Evolutionary conservation across 2,113 vertebrate species (phyloP).

Genomic region (Clarias macrocephalus): DNA sequence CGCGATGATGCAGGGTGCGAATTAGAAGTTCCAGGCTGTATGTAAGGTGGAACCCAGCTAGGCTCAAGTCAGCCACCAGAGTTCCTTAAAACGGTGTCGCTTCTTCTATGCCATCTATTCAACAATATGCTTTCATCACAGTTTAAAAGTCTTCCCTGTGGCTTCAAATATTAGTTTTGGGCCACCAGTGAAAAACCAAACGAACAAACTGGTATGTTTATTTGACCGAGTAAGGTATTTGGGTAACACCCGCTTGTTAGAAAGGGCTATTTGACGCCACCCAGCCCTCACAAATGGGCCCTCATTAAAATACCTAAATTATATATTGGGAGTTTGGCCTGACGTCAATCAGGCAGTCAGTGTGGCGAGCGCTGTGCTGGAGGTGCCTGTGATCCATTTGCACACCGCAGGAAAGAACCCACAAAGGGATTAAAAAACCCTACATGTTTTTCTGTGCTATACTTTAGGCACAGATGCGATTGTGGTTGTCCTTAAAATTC

Average conservation of each 20-base stretch:
- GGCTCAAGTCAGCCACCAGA: neutral
- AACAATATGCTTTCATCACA: neutral
- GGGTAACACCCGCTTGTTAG: constrained; percentile 12
- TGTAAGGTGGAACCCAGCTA: constrained; percentile 1
- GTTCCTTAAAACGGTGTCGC: neutral
- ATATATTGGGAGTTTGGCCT: constrained; percentile 30
- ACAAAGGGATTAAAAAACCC: neutral
- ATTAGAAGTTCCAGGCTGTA: constrained; percentile 1
- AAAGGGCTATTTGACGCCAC: constrained; percentile 22
- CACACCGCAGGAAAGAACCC: constrained; percentile 19
- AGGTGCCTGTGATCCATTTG: constrained; percentile 20
- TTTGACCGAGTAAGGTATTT: constrained; percentile 33
- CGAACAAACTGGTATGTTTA: constrained; percentile 22
- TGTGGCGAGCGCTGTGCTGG: constrained; percentile 12
- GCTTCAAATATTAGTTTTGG: constrained; percentile 5
- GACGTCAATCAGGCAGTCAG: constrained; percentile 38
- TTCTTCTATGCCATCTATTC: neutral
- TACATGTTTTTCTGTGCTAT: neutral
- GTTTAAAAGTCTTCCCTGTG: constrained; percentile 9
- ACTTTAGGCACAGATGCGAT: neutral
- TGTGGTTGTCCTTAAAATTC: neutral
- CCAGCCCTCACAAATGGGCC: constrained; percentile 10
- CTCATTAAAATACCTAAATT: constrained; percentile 45
- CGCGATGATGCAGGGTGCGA: neutral
- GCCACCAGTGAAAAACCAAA: constrained; percentile 18